phyloP scores from a whole-genome alignment of 35 echinoderm and acorn worm genomes.

The Lytechinus pictus region DNA sequence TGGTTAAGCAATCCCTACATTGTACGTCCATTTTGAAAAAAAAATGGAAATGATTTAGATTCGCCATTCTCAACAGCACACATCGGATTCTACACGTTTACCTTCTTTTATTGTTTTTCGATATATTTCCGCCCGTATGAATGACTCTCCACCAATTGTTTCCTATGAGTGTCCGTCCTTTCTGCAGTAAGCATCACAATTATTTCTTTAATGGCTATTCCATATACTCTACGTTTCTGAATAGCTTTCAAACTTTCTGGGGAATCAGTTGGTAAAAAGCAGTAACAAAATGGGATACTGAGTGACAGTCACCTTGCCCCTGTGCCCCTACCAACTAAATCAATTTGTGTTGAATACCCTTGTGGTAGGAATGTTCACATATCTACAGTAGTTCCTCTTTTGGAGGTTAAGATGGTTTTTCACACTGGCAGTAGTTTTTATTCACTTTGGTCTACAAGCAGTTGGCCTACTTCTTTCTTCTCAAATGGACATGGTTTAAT shows the following conservation, averaged over 20 bases:
- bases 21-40: too few relatives aligned
- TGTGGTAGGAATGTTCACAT: neutral
- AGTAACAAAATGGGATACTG: neutral
- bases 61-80: neutral
- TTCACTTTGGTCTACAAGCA: too few relatives aligned
- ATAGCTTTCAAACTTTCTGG: neutral
- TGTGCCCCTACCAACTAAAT: constrained; percentile 1
- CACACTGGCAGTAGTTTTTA: too few relatives aligned
- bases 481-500: too few relatives aligned
- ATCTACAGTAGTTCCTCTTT: neutral
- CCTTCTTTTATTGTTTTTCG: neutral
- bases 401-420: neutral
- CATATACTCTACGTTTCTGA: neutral
- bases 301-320: neutral
- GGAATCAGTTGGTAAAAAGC: neutral
- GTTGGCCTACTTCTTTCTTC: too few relatives aligned
- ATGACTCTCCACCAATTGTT: neutral
- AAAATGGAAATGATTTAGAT: neutral
- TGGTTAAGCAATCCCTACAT: too few relatives aligned
- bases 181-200: neutral
- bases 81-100: neutral
- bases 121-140: neutral
- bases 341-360: neutral
- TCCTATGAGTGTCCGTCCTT: constrained; percentile 20
- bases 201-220: neutral